A percentile compares a stretch with the other conserved stretches of the same genome.
Evolutionary conservation across 2,888 invertebrate genomes (phyloP).

Genomic region (Parnassius apollo): DNA sequence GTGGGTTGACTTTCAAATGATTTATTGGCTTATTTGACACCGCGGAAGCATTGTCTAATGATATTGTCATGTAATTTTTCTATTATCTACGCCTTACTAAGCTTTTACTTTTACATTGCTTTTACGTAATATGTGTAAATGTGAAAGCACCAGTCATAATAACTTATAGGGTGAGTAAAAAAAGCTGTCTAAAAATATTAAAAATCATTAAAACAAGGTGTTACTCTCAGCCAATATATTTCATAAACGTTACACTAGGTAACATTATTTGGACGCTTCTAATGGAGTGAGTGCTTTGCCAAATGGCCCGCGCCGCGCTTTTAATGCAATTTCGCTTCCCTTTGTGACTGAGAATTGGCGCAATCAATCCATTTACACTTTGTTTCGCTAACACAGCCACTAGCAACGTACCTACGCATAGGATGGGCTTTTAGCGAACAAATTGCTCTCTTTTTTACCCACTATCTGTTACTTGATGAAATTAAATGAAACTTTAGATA

Average conservation of each 20-base stretch:
- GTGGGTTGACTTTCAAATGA: no score
- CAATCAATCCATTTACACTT: slow-evolving; percentile 82
- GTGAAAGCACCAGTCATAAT: no score
- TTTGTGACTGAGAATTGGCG: slow-evolving; percentile 78
- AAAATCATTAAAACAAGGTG: slow-evolving; percentile 31
- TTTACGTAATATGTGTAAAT: no score
- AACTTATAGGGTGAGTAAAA: no score
- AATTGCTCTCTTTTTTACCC: slow-evolving; percentile 47
- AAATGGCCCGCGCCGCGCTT: slow-evolving; percentile 78
- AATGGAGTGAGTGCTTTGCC: slow-evolving; percentile 78
- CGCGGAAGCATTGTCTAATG: no score
- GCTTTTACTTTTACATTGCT: no score
- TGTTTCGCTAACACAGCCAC: slow-evolving; percentile 75
- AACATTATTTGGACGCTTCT: slow-evolving; percentile 75
- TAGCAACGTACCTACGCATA: slow-evolving; percentile 40
- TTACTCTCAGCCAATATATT: slow-evolving; percentile 40
- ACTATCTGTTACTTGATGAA: slow-evolving; percentile 25
- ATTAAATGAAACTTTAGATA: slow-evolving; percentile 3
- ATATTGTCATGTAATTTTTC: no score
- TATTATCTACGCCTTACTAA: no score
- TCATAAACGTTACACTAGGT: slow-evolving; percentile 60
- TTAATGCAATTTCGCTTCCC: slow-evolving; percentile 78
- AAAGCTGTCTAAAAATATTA: no score
- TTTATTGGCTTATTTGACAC: no score
- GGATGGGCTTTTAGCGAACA: slow-evolving; percentile 61